Base-by-base conservation (phyloP, 2,113 vertebrate species). In the Puffinus mauretanicus region DNA sequence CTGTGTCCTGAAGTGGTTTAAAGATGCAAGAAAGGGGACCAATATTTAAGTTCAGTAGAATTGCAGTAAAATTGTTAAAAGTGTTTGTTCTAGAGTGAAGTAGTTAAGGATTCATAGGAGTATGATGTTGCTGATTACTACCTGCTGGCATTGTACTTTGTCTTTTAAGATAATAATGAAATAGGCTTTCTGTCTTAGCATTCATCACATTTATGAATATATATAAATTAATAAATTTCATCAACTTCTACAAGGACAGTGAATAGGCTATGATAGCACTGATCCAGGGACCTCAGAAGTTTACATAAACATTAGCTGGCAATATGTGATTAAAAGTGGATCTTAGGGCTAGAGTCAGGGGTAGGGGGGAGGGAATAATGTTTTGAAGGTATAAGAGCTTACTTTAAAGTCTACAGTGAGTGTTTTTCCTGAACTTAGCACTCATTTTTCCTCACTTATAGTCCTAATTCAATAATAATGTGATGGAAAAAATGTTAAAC, bases 181-280 rank as follows among this genome's bases (percentile, higher is more conserved):
- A 92, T 71, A 62, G 38, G 17, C 71, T 83, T 90, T 58, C 76
- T 93, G 67, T 88, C 54, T 86, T 77, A 42, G 49, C n/a, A 18
- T 81, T 70, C 72, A 83, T 92, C 88, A 83, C 20, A 58, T 94
- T 81, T 95, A 88, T 94, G 80, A 71, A 62, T 73, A 88, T 60
- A 88, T 83, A 55, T 3, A 90, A 88, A 81, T 81, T 76, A 95
- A 88, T 71, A 80, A 54, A 92, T 83, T 83, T 52, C 10, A 51
- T 83, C 82, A 83, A 2, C 64, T 92, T 83, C 25, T 70, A 6
- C 76, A 86, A 83, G 72, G 83, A 60, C 51, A 44, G 11, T 44
- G n/a, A 55, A 84, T 70, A 78, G 52, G 57, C 46, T 66, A 1
- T 3, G 3, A 62, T 24, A 90, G 85, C 82, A 40, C 32, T 1